Evolutionary conservation across 2,113 vertebrate genomes (phyloP), one percentile per base, ranked within the genome.

Genomic region (Centropus bengalensis): DNA sequence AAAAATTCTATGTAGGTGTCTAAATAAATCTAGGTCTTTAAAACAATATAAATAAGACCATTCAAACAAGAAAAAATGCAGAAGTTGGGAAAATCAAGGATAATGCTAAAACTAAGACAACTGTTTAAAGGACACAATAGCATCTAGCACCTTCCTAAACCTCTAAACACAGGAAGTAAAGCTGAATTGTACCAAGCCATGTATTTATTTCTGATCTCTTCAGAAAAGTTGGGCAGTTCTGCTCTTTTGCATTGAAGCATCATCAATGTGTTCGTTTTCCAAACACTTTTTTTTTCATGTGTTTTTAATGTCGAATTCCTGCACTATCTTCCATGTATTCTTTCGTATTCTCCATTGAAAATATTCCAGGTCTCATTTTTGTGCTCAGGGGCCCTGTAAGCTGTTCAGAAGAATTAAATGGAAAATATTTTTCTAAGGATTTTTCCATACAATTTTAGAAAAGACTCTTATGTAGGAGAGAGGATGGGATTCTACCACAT

Each of bases 301-400:
- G 22, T 3, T 55, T 83, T 81, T 55, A 8, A 67, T 86, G 33
- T 51, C 18, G 42, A 77, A 62, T 70, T 70, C 28, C 69, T 71
- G 26, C 18, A 16, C 62, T 67, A 27, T 70, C 15, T 69, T 88
- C 68, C 7, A 22, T 54, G 8, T 66, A 5, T 51, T 88, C 19
- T 58, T 92, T 74, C 59, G 42, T 54, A 32, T 62, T 92, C 51
- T 14, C 12, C 59, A 23, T 6, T 69, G 26, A 24, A 80, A 86
- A 14, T 55, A 86, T 59, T 74, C 81, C 42, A 64, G 21, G 10
- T 55, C 18, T 69, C 8, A 14, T n/a, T 86, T 75, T 26, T 66
- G 23, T 64, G 58, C 45, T 21, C 0, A 0, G 17, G 18, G 30
- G 4, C 2, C 27, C 0, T 4, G 14, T 52, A 85, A 49, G 26